Evolutionary conservation across 2,113 vertebrate genomes (phyloP).

Genomic region (Pelusios castaneus): DNA sequence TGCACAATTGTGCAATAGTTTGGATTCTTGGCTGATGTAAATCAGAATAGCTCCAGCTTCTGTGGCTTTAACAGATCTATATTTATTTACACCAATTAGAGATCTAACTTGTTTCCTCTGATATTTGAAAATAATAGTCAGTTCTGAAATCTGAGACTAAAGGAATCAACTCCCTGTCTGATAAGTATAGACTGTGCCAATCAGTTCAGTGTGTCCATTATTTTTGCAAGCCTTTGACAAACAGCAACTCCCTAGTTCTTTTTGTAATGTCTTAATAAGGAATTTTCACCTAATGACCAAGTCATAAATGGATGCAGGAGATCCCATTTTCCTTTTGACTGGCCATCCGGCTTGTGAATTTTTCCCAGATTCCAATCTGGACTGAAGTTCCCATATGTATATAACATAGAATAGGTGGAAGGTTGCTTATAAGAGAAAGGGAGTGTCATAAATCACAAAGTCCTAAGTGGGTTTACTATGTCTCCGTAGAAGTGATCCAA

Average conservation of each 20-base stretch:
- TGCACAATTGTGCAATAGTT: neutral
- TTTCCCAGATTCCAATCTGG: neutral
- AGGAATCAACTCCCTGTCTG: neutral
- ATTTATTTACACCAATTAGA: neutral
- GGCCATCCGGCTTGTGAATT: neutral
- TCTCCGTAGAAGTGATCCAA: neutral
- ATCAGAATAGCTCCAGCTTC: neutral
- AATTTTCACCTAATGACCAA: neutral
- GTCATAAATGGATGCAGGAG: neutral
- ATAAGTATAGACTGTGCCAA: neutral
- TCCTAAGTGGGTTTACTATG: neutral
- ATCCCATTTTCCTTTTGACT: neutral
- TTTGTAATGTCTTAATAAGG: neutral
- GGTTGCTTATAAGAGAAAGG: neutral
- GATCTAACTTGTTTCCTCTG: neutral
- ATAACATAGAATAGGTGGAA: fast-evolving
- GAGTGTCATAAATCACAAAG: fast-evolving
- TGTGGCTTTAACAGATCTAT: neutral
- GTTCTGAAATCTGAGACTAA: neutral
- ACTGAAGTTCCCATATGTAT: neutral
- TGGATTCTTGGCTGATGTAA: neutral
- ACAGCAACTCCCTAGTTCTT: neutral
- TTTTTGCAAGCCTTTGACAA: neutral
- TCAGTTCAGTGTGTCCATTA: neutral
- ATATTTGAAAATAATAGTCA: neutral